Evolutionary conservation across 1,140 invertebrate species (phyloP).

Genomic region (Sarcophaga peregrina): DNA sequence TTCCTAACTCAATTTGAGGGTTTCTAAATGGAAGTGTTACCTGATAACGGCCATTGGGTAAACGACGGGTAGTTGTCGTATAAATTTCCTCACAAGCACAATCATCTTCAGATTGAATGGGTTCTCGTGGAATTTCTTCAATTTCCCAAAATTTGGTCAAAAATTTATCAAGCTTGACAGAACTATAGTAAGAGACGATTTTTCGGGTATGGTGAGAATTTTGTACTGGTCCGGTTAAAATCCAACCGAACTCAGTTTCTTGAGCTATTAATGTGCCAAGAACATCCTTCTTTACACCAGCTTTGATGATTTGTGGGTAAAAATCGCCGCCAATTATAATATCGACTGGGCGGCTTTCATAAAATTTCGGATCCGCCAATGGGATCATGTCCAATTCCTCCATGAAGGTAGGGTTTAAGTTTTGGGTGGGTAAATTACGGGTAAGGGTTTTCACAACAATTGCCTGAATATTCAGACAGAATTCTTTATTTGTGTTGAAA

Average conservation of each 20-base stretch:
- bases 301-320: not conserved
- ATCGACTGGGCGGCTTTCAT: not conserved
- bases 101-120: not conserved
- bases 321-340: not conserved
- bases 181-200: too few relatives aligned
- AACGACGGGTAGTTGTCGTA: not conserved
- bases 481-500: not conserved
- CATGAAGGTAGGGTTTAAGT: not conserved
- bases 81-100: not conserved
- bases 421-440: not conserved
- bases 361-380: not conserved
- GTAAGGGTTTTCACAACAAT: not conserved
- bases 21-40: not conserved
- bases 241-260: not conserved
- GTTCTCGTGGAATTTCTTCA: not conserved
- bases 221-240: not conserved
- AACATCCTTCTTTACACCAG: not conserved
- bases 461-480: not conserved
- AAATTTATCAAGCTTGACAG: too few relatives aligned
- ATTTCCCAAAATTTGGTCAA: not conserved
- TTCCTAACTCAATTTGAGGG: not conserved
- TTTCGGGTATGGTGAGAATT: not conserved
- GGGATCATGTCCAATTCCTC: not conserved
- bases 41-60: not conserved
- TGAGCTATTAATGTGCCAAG: not conserved